These are phyloP conservation scores for Laticauda colubrina DNA, from an alignment of 2,113 vertebrate genomes.

Conservation along the genomic window DNA sequence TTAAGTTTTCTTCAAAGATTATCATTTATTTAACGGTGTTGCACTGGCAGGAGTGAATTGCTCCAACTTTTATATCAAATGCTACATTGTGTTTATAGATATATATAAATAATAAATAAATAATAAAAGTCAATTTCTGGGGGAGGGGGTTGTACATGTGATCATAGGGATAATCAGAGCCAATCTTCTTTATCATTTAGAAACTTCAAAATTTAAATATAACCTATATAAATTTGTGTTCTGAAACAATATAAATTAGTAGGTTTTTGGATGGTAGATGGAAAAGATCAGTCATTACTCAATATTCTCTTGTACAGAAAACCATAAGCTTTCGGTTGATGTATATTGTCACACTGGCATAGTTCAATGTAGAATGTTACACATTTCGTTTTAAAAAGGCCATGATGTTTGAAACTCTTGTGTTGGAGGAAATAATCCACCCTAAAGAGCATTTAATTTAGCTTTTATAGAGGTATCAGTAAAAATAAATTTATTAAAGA, in stretches of 20 bases:
- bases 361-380: not conserved
- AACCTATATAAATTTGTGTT: not conserved
- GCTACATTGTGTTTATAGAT: not conserved
- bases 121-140: not conserved
- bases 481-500: not conserved
- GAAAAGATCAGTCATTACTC: not conserved
- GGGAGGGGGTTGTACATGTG: not conserved
- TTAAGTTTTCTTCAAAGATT: not conserved
- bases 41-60: conserved; percentile 26
- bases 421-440: conserved; percentile 7
- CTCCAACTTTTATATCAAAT: conserved; percentile 32
- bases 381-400: not conserved
- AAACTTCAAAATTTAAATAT: conserved; percentile 33
- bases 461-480: not conserved
- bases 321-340: not conserved
- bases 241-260: not conserved
- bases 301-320: not conserved
- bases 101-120: not conserved
- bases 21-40: conserved; percentile 10
- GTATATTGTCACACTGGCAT: not conserved
- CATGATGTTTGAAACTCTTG: conserved; percentile 7
- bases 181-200: not conserved
- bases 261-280: not conserved
- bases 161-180: not conserved
- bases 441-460: conserved; percentile 12